Evolutionary conservation across 2,888 invertebrate genomes (phyloP).

Genomic region (Phymatocera aterrima): DNA sequence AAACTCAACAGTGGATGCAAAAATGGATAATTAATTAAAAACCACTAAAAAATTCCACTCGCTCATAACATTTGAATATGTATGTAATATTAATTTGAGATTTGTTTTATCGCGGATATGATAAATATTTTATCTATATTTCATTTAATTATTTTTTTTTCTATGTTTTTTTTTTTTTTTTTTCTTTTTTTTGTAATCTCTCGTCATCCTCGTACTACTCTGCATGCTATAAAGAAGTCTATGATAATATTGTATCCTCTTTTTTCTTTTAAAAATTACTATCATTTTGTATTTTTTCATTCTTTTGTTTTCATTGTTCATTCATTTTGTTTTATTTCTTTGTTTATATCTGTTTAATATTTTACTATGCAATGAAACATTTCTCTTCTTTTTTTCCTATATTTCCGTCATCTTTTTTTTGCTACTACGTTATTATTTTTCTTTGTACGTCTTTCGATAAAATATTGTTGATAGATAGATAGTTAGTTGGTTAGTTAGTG

Average conservation of each 20-base stretch:
- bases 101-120: constrained; percentile 1
- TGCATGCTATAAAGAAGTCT: constrained; percentile 36
- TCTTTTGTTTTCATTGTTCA: neutral
- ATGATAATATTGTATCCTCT: constrained; percentile 30
- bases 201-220: constrained; percentile 28
- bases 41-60: neutral
- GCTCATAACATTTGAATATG: too few species aligned
- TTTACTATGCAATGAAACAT: constrained; percentile 55
- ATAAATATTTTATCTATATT: too few species aligned
- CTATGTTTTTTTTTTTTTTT: neutral
- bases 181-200: neutral
- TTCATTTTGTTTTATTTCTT: constrained; percentile 5
- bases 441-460: constrained; percentile 49
- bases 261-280: too few species aligned
- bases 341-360: constrained; percentile 46
- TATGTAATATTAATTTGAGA: too few species aligned
- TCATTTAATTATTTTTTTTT: too few species aligned
- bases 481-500: constrained; percentile 9
- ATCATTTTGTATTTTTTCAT: too few species aligned
- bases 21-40: neutral
- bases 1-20: neutral
- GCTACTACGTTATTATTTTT: constrained; percentile 43
- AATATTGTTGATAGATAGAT: too few species aligned
- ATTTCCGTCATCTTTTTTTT: constrained; percentile 11
- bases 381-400: constrained; percentile 13